Base-by-base conservation (phyloP, 2,113 vertebrate genomes). In the Hucho hucho region DNA sequence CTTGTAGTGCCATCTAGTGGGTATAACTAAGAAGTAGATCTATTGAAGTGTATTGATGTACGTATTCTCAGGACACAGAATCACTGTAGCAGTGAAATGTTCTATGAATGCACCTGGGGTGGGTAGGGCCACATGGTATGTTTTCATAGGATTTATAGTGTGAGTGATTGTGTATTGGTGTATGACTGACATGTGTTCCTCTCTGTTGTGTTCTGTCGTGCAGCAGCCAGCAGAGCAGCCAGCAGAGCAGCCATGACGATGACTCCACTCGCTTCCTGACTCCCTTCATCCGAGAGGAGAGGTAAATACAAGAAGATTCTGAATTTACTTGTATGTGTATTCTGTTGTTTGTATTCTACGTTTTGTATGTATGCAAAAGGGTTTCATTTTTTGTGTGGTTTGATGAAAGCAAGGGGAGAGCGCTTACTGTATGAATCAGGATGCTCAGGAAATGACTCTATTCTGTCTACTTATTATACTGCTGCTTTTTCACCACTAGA, bases 201-300 rank as follows among this genome's bases (percentile, higher is more conserved):
- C 66, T 56, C 22, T 79, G 24, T 90, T 53, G 88, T 58, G 18
- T 43, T 43, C 37, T 43, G 37, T 64, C 0, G 69, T 84, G 0
- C 88, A 96, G 94, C 92, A 95, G 95, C 64, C 95, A 95, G 75
- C 95, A 96, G 83, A 97, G 96, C 84, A 98, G 94, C 84, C 94
- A 92, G 79, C 95, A 95, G 58, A 96, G 95, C 87, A 95, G 96
- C 93, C 96, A 97, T 2, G 97, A 98, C 0, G 97, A 98, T 3
- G 97, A 98, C 67, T 74, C 81, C 0, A 86, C 85, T 53, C 93
- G 95, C 4, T 95, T 97, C 94, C 78, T 98, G 94, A 97, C 95
- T 83, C 96, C 97, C 37, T 84, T 81, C 5, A 72, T 75, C 32
- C 79, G 83, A 0, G 94, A 95, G 74, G 95, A 96, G 88, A 94